phyloP scores from a whole-genome alignment of 1,140 invertebrate species.

The Oscheius sp. region DNA sequence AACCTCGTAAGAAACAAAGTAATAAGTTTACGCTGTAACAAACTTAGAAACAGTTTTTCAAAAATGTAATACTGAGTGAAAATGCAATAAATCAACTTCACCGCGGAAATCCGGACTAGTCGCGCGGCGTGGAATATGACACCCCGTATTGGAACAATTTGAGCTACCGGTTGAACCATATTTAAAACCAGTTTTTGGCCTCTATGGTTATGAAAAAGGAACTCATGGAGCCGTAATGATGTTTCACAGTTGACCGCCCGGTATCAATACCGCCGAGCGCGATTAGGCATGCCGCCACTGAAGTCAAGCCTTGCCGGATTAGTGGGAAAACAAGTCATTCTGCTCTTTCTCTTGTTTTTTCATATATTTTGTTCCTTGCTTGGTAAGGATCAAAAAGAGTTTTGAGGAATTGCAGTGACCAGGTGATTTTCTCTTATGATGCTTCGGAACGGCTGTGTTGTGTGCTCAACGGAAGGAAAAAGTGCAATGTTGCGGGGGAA shows the following conservation, averaged over 20 bases:
- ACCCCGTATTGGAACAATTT: no score
- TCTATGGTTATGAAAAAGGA: not conserved
- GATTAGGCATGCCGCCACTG: conserved; percentile 10
- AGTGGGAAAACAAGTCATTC: no score
- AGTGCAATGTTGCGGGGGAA: not conserved
- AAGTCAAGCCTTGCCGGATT: not conserved
- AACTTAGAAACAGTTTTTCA: no score
- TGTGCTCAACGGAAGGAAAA: not conserved
- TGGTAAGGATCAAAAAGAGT: no score
- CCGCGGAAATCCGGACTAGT: not conserved
- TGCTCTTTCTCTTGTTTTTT: no score
- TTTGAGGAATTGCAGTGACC: no score
- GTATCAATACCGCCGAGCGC: not conserved
- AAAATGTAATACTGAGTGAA: no score
- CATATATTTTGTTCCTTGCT: no score
- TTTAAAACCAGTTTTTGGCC: not conserved
- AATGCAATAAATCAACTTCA: no score
- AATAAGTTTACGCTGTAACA: no score
- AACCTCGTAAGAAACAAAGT: no score
- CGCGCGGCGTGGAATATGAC: conserved; percentile 4
- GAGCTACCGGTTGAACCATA: not conserved
- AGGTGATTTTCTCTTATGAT: no score
- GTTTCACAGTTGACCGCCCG: conserved; percentile 8
- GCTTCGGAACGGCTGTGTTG: not conserved
- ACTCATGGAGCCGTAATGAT: conserved; percentile 8